phyloP scores from a whole-genome alignment of 2,113 vertebrate genomes.

The Monopterus albus region DNA sequence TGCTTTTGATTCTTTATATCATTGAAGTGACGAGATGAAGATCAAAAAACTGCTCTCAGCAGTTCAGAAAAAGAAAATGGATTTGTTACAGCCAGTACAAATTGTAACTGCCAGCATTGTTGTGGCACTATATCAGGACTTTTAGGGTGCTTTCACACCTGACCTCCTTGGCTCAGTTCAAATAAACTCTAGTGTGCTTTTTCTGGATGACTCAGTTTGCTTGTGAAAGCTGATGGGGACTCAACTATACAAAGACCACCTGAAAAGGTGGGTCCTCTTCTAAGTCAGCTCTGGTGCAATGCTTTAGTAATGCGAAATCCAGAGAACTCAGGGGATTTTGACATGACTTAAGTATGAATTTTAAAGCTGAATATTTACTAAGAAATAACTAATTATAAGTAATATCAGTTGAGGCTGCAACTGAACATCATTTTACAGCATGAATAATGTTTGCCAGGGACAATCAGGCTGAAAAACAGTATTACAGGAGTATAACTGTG shows the following conservation, averaged over 20 bases:
- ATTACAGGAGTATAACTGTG: no score
- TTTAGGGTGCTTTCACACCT: no score
- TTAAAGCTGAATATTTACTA: no score
- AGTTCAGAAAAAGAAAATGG: conserved; percentile 17
- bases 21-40: conserved; percentile 19
- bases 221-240: no score
- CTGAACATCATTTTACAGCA: no score
- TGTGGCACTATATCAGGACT: not conserved
- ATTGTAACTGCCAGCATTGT: not conserved
- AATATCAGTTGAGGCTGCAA: no score
- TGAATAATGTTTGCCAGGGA: no score
- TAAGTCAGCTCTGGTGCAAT: not conserved
- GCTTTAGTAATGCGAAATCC: not conserved
- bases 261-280: not conserved
- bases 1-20: conserved; percentile 2
- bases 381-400: no score
- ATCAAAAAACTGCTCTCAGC: conserved; percentile 27
- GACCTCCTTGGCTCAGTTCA: not conserved
- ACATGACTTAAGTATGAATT: no score
- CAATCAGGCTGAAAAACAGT: no score
- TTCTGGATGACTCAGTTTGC: no score
- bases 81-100: not conserved
- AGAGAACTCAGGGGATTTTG: no score
- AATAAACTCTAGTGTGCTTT: not conserved
- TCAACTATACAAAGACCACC: not conserved